These are phyloP conservation scores for Cerceris ruficornis DNA, from an alignment of 2,888 invertebrate genomes.

Conservation along the genomic window DNA sequence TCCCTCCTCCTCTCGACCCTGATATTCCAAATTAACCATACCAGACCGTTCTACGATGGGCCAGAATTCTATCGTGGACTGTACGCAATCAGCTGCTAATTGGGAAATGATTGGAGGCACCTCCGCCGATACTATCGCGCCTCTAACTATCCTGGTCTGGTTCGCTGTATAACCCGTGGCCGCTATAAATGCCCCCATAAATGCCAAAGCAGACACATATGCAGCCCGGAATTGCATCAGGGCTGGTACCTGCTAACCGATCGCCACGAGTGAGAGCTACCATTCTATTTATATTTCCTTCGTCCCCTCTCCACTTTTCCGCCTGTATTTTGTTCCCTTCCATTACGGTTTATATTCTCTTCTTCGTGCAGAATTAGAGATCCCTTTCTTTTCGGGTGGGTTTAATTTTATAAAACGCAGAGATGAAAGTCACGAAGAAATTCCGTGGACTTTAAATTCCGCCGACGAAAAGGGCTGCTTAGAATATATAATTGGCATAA, in stretches of 20 bases:
- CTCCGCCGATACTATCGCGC: conserved; percentile 65
- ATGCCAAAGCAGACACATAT: conserved; percentile 60
- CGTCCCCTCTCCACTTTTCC: too few species aligned
- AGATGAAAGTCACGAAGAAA: conserved; percentile 1
- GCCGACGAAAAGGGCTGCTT: conserved; percentile 13
- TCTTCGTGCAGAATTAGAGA: not conserved
- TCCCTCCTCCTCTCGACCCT: conserved; percentile 24
- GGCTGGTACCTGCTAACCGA: conserved; percentile 8
- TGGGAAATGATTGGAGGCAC: conserved; percentile 78
- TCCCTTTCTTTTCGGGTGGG: not conserved
- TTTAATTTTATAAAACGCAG: not conserved
- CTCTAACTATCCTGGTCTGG: conserved; percentile 61
- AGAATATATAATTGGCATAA: conserved; percentile 51
- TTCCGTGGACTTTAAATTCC: conserved; percentile 15
- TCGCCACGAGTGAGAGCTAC: not conserved
- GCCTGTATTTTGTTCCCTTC: too few species aligned
- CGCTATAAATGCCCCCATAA: conserved; percentile 67
- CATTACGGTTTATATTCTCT: too few species aligned
- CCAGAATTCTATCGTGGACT: conserved; percentile 62
- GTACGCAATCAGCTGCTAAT: conserved; percentile 79
- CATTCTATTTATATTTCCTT: not conserved
- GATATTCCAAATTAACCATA: conserved; percentile 53
- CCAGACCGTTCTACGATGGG: conserved; percentile 48
- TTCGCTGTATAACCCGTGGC: conserved; percentile 48
- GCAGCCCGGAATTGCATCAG: conserved; percentile 21